A percentile compares a stretch with the other conserved stretches of the same genome.
Evolutionary conservation across 2,888 invertebrate genomes (phyloP).

Genomic region (Oligia fasciuncula): DNA sequence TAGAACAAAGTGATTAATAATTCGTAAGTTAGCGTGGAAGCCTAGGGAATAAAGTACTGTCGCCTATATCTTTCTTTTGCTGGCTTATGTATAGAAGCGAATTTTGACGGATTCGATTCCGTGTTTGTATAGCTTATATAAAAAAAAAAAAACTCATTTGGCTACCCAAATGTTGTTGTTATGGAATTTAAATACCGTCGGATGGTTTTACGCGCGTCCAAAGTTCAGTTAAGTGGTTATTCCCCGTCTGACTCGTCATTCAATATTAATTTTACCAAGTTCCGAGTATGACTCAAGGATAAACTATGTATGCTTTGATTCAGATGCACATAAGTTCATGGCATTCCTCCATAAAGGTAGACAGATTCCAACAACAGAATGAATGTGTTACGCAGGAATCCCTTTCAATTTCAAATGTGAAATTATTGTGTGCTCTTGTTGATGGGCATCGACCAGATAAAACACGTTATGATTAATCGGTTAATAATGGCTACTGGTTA

Average conservation of each 20-base stretch:
- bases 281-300: slow-evolving; percentile 43
- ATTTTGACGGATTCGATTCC: not conserved
- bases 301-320: slow-evolving; percentile 25
- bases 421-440: not conserved
- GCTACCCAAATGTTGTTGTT: slow-evolving; percentile 13
- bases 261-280: slow-evolving; percentile 23
- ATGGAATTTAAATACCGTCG: not conserved
- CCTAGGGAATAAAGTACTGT: not conserved
- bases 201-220: slow-evolving; percentile 7
- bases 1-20: slow-evolving; percentile 31
- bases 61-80: not conserved
- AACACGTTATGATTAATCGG: not conserved
- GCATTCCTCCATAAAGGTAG: not conserved
- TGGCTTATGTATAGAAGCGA: not conserved
- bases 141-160: not conserved
- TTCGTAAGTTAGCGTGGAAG: not conserved
- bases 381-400: not conserved
- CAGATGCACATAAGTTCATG: not conserved
- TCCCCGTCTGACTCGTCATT: slow-evolving; percentile 27
- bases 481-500: not conserved
- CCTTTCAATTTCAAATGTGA: not conserved
- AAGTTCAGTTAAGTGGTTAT: slow-evolving; percentile 17
- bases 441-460: not conserved
- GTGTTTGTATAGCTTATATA: not conserved
- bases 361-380: not conserved